A percentile compares a stretch with the other conserved stretches of the same genome.
Conservation (phyloP, 1,140 invertebrate species). For the Cydia strobilella region DNA sequence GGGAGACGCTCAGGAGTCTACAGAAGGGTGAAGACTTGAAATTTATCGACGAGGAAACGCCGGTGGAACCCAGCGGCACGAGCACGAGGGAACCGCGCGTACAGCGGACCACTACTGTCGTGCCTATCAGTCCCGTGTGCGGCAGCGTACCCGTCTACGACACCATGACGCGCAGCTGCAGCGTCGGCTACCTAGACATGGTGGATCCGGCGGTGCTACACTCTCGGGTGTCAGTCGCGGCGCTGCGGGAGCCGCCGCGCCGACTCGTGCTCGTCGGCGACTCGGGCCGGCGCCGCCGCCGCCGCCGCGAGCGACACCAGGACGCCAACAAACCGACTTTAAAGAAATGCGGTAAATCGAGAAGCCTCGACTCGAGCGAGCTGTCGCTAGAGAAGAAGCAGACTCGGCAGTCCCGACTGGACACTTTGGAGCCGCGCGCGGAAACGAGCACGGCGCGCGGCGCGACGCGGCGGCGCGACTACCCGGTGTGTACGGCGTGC, state of each 20-base stretch:
- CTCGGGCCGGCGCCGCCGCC: constrained; percentile 55
- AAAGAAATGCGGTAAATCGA: constrained; percentile 89
- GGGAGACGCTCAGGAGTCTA: constrained; percentile 60
- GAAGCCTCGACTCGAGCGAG: constrained; percentile 91
- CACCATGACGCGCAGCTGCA: constrained; percentile 90
- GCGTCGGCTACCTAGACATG: constrained; percentile 90
- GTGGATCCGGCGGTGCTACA: constrained; percentile 87
- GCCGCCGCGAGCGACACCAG: constrained; percentile 53
- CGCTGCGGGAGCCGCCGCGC: constrained; percentile 86
- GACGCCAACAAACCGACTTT: constrained; percentile 78
- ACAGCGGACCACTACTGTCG: constrained; percentile 83
- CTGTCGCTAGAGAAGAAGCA: constrained; percentile 80
- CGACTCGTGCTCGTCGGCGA: constrained; percentile 87
- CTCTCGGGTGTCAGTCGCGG: constrained; percentile 85
- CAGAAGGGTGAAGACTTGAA: constrained; percentile 82
- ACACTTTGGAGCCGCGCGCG: constrained; percentile 38
- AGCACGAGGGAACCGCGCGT: constrained; percentile 68
- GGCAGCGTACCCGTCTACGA: constrained; percentile 79
- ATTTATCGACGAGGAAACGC: constrained; percentile 85
- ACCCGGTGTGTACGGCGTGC: constrained; percentile 57
- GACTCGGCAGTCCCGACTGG: constrained; percentile 53
- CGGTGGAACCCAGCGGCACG: constrained; percentile 65
- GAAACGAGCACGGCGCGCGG: constrained; percentile 55
- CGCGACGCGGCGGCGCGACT: constrained; percentile 57
- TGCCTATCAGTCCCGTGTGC: constrained; percentile 84